Conservation (phyloP, 2,797 vertebrate genomes). For the Sylvia borin region DNA sequence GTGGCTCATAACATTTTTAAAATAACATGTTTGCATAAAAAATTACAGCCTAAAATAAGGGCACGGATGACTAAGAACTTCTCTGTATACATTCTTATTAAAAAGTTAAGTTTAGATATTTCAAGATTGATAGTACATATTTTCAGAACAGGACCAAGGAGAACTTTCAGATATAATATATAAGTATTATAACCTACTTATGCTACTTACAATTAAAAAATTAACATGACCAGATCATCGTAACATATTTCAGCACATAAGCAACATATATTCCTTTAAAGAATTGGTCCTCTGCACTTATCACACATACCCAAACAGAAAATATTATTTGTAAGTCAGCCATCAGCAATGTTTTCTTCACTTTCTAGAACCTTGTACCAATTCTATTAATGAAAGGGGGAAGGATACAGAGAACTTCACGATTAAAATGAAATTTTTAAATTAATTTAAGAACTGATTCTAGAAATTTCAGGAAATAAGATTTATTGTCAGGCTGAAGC, state of each 20-base stretch:
- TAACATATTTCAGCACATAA: neutral
- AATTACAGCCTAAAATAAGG: slow-evolving; percentile 23
- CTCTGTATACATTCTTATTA: neutral
- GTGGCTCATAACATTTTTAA: slow-evolving; percentile 46
- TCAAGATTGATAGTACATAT: neutral
- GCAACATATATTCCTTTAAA: neutral
- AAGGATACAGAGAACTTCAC: neutral
- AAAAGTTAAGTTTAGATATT: slow-evolving; percentile 1
- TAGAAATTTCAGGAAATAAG: neutral
- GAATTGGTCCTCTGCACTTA: neutral
- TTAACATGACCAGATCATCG: neutral
- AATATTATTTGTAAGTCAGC: neutral
- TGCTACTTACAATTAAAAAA: neutral
- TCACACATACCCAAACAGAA: neutral
- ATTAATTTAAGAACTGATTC: neutral
- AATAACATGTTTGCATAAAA: slow-evolving; percentile 55
- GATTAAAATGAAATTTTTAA: neutral
- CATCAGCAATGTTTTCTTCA: neutral
- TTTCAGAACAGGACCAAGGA: neutral
- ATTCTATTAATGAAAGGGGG: neutral
- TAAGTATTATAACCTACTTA: neutral
- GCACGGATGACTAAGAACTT: neutral
- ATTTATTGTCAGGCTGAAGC: neutral
- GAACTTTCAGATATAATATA: neutral
- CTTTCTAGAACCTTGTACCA: neutral